Percentiles rank a stretch among this genome's conserved stretches.
Conservation (phyloP, 2,888 invertebrate genomes). For the Hedychridium roseum region DNA sequence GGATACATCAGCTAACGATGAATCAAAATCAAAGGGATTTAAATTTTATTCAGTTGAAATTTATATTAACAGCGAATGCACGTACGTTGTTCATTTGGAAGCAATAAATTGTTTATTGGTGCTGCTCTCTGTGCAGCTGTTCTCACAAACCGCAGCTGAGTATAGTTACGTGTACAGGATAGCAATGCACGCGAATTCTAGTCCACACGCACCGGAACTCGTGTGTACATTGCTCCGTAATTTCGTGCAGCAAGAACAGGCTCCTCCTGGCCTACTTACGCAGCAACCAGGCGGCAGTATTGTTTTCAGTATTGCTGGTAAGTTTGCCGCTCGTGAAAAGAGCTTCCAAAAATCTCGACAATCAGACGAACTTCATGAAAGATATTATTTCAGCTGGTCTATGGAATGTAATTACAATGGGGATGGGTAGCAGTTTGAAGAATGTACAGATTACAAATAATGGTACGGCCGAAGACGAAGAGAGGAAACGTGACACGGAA, state of each 20-base stretch:
- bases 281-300: conserved; percentile 77
- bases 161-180: conserved; percentile 65
- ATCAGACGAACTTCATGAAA: too few relatives aligned
- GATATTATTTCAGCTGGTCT: conserved; percentile 72
- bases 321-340: conserved; percentile 27
- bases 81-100: conserved; percentile 87
- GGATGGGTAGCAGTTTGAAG: conserved; percentile 61
- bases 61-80: conserved; percentile 73
- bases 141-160: conserved; percentile 69
- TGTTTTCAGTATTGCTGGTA: conserved; percentile 79
- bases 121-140: conserved; percentile 88
- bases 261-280: conserved; percentile 76
- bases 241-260: conserved; percentile 73
- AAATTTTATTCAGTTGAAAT: conserved; percentile 3
- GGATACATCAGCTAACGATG: conserved; percentile 2
- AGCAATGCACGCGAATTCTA: conserved; percentile 74
- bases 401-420: conserved; percentile 82
- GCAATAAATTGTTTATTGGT: conserved; percentile 87
- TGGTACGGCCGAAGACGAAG: conserved; percentile 50
- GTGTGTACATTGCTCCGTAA: conserved; percentile 83
- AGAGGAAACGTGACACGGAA: conserved; percentile 65
- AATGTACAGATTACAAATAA: conserved; percentile 53
- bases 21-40: conserved; percentile 9
- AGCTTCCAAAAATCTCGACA: conserved; percentile 53
- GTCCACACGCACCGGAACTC: conserved; percentile 79